Conservation (phyloP, 2,888 invertebrate species). For the Phengaris alcon region DNA sequence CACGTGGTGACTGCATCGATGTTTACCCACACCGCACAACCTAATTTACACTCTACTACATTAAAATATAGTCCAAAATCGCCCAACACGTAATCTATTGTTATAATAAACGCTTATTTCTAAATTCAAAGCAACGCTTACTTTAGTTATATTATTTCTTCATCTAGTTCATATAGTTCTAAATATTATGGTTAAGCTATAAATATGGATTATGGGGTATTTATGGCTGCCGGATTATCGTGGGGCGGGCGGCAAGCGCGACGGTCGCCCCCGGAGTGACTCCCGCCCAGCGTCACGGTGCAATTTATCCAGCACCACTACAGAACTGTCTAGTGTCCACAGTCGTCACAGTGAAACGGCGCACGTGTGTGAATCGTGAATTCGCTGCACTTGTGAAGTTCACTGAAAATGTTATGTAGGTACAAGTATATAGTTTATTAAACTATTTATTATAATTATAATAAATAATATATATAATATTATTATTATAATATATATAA, state of each 20-base stretch:
- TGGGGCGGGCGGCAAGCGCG: slow-evolving; percentile 59
- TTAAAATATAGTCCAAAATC: neutral
- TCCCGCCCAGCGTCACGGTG: slow-evolving; percentile 34
- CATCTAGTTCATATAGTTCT: neutral
- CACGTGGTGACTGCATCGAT: neutral
- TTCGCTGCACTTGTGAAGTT: too few relatives aligned
- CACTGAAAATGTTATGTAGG: too few relatives aligned
- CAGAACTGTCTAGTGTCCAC: neutral
- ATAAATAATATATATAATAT: too few relatives aligned
- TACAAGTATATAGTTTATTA: too few relatives aligned
- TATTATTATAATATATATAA: too few relatives aligned
- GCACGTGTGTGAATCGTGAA: neutral
- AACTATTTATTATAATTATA: too few relatives aligned
- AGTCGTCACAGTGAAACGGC: neutral
- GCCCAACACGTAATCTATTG: neutral
- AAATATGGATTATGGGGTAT: slow-evolving; percentile 14
- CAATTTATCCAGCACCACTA: slow-evolving; percentile 4
- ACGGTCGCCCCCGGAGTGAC: slow-evolving; percentile 59
- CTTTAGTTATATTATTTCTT: neutral
- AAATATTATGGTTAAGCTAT: slow-evolving; percentile 7
- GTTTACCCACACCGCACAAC: slow-evolving; percentile 17
- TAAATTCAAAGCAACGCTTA: neutral
- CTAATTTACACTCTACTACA: neutral
- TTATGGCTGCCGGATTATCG: neutral
- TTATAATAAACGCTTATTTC: neutral